Evolutionary conservation across 2,797 vertebrate species (phyloP), one percentile per base, ranked within the genome.

Genomic region (Decapterus maruadsi): DNA sequence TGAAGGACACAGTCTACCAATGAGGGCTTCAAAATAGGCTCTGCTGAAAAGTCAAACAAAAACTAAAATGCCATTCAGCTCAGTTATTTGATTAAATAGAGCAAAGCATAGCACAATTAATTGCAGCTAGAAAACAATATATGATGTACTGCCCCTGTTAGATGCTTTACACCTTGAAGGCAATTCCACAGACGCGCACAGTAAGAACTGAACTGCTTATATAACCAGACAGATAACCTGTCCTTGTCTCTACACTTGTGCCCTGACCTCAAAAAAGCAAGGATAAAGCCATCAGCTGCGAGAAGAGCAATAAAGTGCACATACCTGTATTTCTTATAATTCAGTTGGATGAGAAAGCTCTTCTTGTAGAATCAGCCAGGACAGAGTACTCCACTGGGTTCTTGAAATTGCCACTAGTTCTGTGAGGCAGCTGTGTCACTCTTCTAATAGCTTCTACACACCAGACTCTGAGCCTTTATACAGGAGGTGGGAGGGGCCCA

Each of bases 341-440:
- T 87, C 72, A 75, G 86, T 51, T 46, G 60, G 68, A 75, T 86
- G 64, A 62, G 65, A 75, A 87, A 78, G 81, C 63, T 84, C 80
- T 80, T 91, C 48, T 87, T 73, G 80, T 55, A 78, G 64, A 87
- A 78, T 93, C 83, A 75, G 86, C 72, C 80, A 48, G 62, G 58
- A 93, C 77, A 84, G 73, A 87, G 83, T 95, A 95, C 91, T 95
- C 94, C 94, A 94, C 90, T 90, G 86, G 86, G 89, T 95, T 89
- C 87, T 92, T 93, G 70, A 83, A 77, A 74, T 91, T 89, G 87
- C 84, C 86, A 69, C 81, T 91, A 67, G 85, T 84, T 87, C 90
- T 93, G 87, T 89, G 70, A 92, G 90, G 93, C 93, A 94, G 94
- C 94, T 94, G 92, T 95, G 92, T 94, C 89, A 94, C 94, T 94